phyloP scores from a whole-genome alignment of 1,140 invertebrate species.

The Argopecten irradians region DNA sequence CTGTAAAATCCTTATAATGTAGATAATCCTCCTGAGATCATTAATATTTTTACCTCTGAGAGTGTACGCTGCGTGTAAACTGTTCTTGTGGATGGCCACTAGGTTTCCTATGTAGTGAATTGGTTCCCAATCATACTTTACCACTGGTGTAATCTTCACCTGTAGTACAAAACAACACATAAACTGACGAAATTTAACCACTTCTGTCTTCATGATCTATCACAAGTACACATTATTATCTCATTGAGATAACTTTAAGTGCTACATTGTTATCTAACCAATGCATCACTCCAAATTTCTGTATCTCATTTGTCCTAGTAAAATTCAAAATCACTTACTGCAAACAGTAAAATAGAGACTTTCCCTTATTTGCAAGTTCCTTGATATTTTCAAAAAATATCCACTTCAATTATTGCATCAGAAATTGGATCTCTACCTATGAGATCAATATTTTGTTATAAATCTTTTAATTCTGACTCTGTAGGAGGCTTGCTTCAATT shows the following conservation, averaged over 20 bases:
- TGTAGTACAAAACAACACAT: constrained; percentile 79
- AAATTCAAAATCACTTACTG: not conserved
- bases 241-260: not conserved
- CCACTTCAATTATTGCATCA: no score
- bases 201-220: not conserved
- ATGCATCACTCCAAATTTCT: not conserved
- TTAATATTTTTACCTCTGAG: constrained; percentile 84
- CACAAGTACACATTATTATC: not conserved
- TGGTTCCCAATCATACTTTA: constrained; percentile 95
- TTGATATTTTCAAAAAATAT: no score
- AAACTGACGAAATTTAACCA: not conserved
- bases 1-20: not conserved
- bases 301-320: constrained; percentile 54
- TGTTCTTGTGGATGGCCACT: constrained; percentile 90
- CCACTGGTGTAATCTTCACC: constrained; percentile 92
- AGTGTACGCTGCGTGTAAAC: constrained; percentile 92
- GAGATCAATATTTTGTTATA: no score
- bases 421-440: no score
- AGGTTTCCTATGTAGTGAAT: constrained; percentile 90
- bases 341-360: not conserved
- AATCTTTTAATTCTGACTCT: no score
- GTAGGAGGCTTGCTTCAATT: no score
- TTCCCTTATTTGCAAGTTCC: no score
- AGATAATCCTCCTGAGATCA: not conserved
- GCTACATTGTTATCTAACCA: not conserved